A percentile compares a stretch with the other conserved stretches of the same genome.
Evolutionary conservation across 2,797 vertebrate genomes (phyloP).

Genomic region (Peromyscus eremicus): DNA sequence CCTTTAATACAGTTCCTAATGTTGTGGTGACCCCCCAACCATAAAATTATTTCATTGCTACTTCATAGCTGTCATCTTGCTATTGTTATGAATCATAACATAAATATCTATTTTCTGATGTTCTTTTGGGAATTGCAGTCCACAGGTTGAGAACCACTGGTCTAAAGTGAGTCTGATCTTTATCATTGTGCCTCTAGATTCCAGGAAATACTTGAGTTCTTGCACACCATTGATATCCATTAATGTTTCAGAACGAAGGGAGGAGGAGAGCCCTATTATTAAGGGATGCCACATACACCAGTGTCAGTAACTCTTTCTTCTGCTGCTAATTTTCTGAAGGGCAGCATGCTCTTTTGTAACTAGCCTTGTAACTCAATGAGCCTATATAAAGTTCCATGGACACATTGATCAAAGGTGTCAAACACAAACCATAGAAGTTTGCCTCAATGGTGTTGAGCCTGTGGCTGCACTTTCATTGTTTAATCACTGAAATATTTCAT

Average conservation of each 20-base stretch:
- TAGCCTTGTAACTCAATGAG: not conserved
- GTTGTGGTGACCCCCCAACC: not conserved
- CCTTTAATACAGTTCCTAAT: not conserved
- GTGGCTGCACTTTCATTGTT: not conserved
- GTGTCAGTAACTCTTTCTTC: not conserved
- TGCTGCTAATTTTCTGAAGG: conserved; percentile 50
- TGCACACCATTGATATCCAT: not conserved
- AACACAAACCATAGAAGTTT: not conserved
- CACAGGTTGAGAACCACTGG: not conserved
- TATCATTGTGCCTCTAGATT: not conserved
- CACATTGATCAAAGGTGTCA: conserved; percentile 3
- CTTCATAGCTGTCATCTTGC: not conserved
- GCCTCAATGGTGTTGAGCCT: not conserved
- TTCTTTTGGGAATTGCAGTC: not conserved
- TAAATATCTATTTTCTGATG: not conserved
- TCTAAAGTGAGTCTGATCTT: not conserved
- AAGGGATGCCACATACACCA: not conserved
- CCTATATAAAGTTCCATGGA: not conserved
- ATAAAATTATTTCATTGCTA: not conserved
- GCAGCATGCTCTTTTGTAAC: conserved; percentile 13
- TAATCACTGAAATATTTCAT: not conserved
- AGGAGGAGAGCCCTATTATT: not conserved
- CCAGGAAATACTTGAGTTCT: not conserved
- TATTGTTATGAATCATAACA: not conserved
- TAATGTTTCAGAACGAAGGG: not conserved